Evolutionary conservation across 2,797 vertebrate species (phyloP).

Genomic region (Apogon talboti): DNA sequence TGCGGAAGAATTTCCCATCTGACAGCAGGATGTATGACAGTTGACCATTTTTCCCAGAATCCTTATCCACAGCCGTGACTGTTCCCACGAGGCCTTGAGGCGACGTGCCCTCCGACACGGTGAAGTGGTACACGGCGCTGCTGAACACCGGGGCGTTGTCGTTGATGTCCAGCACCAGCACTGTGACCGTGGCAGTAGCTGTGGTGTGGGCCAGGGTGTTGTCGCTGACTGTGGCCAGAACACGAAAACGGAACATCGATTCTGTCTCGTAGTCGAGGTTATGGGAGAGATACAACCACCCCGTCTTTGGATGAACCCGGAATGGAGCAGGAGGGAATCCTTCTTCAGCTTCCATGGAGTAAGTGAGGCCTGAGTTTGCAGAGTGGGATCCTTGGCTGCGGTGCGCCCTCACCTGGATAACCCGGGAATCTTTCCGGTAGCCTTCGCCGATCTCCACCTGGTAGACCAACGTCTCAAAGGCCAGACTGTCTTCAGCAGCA

Average conservation of each 20-base stretch:
- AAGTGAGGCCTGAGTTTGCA: constrained; percentile 56
- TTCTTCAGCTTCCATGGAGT: constrained; percentile 81
- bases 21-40: constrained; percentile 93
- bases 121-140: constrained; percentile 86
- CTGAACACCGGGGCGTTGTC: constrained; percentile 89
- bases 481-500: constrained; percentile 71
- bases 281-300: constrained; percentile 87
- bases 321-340: constrained; percentile 80
- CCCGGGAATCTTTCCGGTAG: constrained; percentile 72
- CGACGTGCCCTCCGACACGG: constrained; percentile 84
- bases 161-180: constrained; percentile 91
- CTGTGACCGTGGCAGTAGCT: constrained; percentile 83
- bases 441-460: constrained; percentile 90
- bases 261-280: constrained; percentile 87
- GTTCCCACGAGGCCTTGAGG: constrained; percentile 88
- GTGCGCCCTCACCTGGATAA: constrained; percentile 88
- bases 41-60: constrained; percentile 89
- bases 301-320: constrained; percentile 83
- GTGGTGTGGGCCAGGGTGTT: constrained; percentile 56
- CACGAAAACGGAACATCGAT: constrained; percentile 81
- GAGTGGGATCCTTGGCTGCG: constrained; percentile 39
- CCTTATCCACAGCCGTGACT: constrained; percentile 86
- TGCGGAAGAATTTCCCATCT: constrained; percentile 91
- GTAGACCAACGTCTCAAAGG: constrained; percentile 91
- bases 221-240: constrained; percentile 73